phyloP scores from a whole-genome alignment of 2,797 vertebrate species.

The Rhinella marina region DNA sequence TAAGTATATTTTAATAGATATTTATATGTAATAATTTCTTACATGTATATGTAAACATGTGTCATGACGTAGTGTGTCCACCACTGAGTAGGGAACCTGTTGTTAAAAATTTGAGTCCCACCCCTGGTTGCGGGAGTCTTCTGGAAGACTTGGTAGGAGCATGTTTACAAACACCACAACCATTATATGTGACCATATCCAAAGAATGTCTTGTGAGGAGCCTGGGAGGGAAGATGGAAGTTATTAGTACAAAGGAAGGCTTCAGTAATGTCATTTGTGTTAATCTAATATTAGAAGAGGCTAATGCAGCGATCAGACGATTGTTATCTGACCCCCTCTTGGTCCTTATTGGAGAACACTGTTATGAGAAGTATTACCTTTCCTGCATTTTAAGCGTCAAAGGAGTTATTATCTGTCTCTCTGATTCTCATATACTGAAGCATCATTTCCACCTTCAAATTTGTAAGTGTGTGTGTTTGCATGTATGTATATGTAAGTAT shows the following conservation, averaged over 20 bases:
- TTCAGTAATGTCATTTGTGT: background rate
- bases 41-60: no score
- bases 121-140: no score
- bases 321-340: background rate
- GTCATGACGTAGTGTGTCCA: no score
- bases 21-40: no score
- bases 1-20: no score
- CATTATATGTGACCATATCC: no score
- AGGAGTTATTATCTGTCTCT: background rate
- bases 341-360: background rate
- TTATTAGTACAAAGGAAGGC: background rate
- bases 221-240: background rate
- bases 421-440: background rate
- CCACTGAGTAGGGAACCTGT: no score
- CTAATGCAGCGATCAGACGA: background rate
- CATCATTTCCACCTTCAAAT: background rate
- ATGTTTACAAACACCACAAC: no score
- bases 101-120: no score
- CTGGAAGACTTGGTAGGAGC: no score
- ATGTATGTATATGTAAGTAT: background rate
- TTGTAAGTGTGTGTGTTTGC: background rate
- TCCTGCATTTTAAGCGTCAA: background rate
- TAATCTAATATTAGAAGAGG: background rate
- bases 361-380: background rate
- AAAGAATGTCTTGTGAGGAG: no score